Evolutionary conservation across 2,888 invertebrate species (phyloP).

Genomic region (Protonemura montana): DNA sequence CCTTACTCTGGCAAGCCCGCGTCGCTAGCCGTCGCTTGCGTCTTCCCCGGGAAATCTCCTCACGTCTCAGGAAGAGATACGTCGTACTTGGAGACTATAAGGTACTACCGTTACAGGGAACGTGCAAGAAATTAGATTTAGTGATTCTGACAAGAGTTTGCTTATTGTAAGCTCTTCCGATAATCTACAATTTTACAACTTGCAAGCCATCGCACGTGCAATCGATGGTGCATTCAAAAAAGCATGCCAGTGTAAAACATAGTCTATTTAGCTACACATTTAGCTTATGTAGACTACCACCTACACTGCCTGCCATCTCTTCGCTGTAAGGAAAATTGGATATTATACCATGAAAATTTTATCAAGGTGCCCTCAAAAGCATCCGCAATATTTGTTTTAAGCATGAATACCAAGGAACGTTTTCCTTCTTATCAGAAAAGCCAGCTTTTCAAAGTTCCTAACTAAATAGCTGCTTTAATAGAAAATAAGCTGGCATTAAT

Average conservation of each 20-base stretch:
- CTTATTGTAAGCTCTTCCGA: background rate
- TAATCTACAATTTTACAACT: background rate
- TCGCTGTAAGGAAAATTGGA: background rate
- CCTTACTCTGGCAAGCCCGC: background rate
- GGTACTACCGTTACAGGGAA: background rate
- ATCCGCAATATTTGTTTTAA: background rate
- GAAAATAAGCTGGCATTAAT: background rate
- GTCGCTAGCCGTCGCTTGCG: background rate
- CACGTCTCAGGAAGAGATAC: constrained; percentile 1
- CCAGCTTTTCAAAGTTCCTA: background rate
- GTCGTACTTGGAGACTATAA: constrained; percentile 13
- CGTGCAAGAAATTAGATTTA: background rate
- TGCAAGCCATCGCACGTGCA: background rate
- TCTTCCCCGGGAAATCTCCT: background rate
- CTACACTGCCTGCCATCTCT: too few relatives aligned
- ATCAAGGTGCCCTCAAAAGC: background rate
- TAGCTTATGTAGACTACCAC: too few relatives aligned
- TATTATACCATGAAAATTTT: background rate
- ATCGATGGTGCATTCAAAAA: background rate
- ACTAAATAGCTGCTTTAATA: background rate
- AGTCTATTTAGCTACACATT: too few relatives aligned
- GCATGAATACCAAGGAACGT: background rate
- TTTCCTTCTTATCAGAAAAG: constrained; percentile 2
- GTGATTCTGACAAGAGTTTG: background rate
- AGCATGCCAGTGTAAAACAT: too few relatives aligned